Conservation (phyloP, 2,113 vertebrate genomes). For the Castor canadensis region DNA sequence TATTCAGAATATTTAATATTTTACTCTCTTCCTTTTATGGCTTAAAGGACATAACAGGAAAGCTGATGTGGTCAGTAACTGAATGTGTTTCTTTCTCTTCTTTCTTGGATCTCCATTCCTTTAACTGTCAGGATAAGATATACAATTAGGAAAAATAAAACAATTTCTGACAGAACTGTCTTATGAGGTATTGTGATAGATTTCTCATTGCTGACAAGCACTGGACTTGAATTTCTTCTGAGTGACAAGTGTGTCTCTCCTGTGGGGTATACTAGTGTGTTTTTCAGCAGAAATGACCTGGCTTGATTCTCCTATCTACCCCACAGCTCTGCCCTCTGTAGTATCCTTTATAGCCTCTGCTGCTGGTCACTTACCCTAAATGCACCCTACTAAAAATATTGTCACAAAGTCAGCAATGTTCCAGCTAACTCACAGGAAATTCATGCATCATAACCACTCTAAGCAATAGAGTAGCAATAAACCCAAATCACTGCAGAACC, state of each 20-base stretch:
- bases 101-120: not conserved
- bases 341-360: no score
- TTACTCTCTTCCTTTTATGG: not conserved
- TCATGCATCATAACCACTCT: not conserved
- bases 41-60: not conserved
- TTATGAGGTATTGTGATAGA: accelerated
- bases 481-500: no score
- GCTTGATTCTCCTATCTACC: not conserved
- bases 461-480: not conserved
- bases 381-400: no score
- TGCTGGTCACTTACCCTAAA: no score
- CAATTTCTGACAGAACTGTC: not conserved
- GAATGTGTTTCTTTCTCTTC: not conserved
- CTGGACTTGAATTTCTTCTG: not conserved
- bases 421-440: not conserved
- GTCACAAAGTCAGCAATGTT: no score
- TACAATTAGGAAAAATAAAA: not conserved
- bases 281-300: not conserved
- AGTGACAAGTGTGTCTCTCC: not conserved
- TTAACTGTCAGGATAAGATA: not conserved
- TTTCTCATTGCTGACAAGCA: not conserved
- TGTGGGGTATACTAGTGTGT: not conserved
- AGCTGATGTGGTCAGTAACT: not conserved
- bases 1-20: not conserved
- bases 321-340: not conserved